Evolutionary conservation across 2,113 vertebrate species (phyloP), one percentile per base, ranked within the genome.

Genomic region (Amia ocellicauda): DNA sequence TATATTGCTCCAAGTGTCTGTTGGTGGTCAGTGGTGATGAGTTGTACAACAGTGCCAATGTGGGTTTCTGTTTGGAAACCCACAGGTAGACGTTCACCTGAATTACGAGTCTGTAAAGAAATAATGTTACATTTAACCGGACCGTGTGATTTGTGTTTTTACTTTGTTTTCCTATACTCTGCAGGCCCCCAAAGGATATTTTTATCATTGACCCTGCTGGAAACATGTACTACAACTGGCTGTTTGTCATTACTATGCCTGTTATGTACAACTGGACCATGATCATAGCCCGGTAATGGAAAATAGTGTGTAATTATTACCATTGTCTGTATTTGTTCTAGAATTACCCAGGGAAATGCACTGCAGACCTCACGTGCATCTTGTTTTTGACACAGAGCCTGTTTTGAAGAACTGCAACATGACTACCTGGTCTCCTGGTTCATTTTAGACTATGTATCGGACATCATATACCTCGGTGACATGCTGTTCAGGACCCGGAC

Each of bases 191-290:
- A 74, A 92, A 90, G 75, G 90, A 95, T 64, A 80, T 95, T 64
- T 62, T 62, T 7, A 82, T 92, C 40, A 82, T 98, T 20, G 93
- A 99, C 60, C 96, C 97, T 16, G 85, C 95, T 0, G 90, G 93
- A 54, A 96, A 94, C 77, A 80, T 23, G 0, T 99, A 99, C 78
- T 99, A 99, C 78, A 83, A 96, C 70, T 99, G 97, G 97, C 84
- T 99, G 28, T 79, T 89, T 11, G 69, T 96, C 42, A 96, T 99
- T 80, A 93, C 94, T 40, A 58, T 98, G 71, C 97, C 97, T 11
- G 94, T 99, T 57, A 95, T 99, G 95, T 99, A 98, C 82, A 99
- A 98, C 86, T 98, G 96, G 94, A 93, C 92, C 24, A 84, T 98
- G 82, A 82, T 98, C 67, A 96, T 99, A 23, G 94, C 94, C 72